Conservation (phyloP, 2,113 vertebrate genomes). For the Irena cyanogastra region DNA sequence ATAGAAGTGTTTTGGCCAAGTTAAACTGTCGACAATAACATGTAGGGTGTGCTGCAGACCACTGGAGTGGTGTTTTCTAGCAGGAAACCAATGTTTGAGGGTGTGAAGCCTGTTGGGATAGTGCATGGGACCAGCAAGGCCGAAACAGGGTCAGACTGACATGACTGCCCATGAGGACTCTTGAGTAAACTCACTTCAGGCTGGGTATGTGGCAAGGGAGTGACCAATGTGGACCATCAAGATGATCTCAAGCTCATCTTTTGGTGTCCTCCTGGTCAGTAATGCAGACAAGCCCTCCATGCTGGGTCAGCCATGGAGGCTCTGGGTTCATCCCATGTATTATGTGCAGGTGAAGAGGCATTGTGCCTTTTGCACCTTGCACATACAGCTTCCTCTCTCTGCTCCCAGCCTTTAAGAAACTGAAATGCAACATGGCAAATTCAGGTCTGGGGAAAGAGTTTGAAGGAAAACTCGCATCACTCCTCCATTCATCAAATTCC, state of each 20-base stretch:
- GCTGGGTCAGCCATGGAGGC: not conserved
- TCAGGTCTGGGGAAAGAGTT: not conserved
- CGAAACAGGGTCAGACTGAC: not conserved
- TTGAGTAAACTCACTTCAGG: not conserved
- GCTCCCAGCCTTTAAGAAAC: not conserved
- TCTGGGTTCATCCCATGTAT: not conserved
- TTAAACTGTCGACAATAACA: not conserved
- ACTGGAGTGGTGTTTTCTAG: not conserved
- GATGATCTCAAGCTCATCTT: not conserved
- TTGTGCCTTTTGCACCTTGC: not conserved
- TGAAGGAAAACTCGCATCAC: not conserved
- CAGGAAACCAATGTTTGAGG: not conserved
- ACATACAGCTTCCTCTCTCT: not conserved
- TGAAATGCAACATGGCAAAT: fast-evolving
- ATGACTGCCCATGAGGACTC: not conserved
- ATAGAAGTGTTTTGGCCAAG: not conserved
- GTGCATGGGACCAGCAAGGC: not conserved
- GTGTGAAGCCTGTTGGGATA: not conserved
- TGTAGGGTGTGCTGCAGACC: not conserved
- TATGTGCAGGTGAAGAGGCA: not conserved
- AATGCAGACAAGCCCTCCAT: not conserved
- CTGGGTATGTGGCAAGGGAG: not conserved
- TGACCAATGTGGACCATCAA: not conserved
- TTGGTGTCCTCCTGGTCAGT: not conserved
- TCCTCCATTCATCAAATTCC: not conserved